phyloP scores from a whole-genome alignment of 2,797 vertebrate genomes.

The Epinephelus malabaricus region DNA sequence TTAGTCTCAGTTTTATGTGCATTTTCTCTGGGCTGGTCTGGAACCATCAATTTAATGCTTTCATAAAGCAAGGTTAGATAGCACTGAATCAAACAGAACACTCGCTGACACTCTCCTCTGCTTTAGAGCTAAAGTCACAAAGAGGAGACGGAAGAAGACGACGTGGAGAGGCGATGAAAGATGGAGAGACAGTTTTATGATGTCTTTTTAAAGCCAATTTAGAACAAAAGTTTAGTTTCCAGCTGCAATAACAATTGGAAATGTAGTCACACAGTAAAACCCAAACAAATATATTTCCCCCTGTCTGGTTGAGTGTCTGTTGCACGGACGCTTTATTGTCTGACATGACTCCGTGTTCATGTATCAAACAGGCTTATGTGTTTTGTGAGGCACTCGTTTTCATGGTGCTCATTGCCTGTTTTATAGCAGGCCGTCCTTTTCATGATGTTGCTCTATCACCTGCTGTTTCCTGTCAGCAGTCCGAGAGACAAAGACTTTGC shows the following conservation, averaged over 20 bases:
- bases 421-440: constrained; percentile 63
- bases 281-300: constrained; percentile 73
- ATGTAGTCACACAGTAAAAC: constrained; percentile 57
- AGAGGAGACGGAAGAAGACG: constrained; percentile 62
- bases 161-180: constrained; percentile 64
- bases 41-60: constrained; percentile 97
- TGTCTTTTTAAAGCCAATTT: constrained; percentile 81
- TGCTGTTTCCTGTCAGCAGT: constrained; percentile 68
- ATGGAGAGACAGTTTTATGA: constrained; percentile 76
- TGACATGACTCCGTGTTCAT: constrained; percentile 44
- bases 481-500: constrained; percentile 62
- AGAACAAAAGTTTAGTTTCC: constrained; percentile 79
- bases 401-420: constrained; percentile 53
- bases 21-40: constrained; percentile 97
- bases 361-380: constrained; percentile 54
- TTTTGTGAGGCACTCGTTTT: constrained; percentile 55
- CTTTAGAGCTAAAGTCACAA: constrained; percentile 82
- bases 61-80: constrained; percentile 89
- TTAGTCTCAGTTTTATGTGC: constrained; percentile 98
- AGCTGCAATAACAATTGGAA: constrained; percentile 72
- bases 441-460: constrained; percentile 61
- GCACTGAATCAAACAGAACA: constrained; percentile 84
- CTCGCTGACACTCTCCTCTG: constrained; percentile 79
- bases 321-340: constrained; percentile 56
- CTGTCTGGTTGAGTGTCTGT: constrained; percentile 51